phyloP scores from a whole-genome alignment of 2,888 invertebrate species.

The Tenthredo amoena region DNA sequence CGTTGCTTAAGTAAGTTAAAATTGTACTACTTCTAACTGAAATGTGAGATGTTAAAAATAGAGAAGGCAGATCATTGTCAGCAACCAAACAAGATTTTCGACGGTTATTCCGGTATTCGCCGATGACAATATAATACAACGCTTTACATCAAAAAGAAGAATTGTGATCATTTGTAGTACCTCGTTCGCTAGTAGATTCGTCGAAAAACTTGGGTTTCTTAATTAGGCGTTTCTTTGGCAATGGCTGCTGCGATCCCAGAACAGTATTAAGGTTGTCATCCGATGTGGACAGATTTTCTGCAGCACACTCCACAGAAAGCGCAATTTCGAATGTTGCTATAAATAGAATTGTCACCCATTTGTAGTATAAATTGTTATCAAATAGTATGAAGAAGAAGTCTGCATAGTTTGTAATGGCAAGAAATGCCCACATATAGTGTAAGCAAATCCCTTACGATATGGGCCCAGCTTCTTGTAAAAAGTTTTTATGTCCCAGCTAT shows the following conservation, averaged over 20 bases:
- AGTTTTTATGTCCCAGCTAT: conserved; percentile 14
- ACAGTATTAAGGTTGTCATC: conserved; percentile 18
- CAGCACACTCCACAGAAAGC: conserved; percentile 25
- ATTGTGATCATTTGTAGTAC: conserved; percentile 26
- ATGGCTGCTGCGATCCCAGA: conserved; percentile 15
- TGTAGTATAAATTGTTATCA: conserved; percentile 19
- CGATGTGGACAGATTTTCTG: conserved; percentile 16
- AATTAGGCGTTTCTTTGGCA: conserved; percentile 22
- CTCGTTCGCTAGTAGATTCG: conserved; percentile 14
- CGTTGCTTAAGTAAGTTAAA: neutral
- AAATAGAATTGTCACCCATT: conserved; percentile 5
- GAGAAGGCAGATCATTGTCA: conserved; percentile 7
- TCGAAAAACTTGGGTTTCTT: conserved; percentile 21
- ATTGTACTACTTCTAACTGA: neutral
- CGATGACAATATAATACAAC: neutral
- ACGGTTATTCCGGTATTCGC: too few species aligned
- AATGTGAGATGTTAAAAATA: conserved; percentile 25
- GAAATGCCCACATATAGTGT: conserved; percentile 3
- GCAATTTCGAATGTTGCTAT: conserved; percentile 24
- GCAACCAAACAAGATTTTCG: too few species aligned
- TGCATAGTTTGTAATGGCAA: neutral
- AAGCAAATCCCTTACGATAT: conserved; percentile 21
- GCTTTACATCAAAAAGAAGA: conserved; percentile 6
- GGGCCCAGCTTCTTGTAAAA: conserved; percentile 18
- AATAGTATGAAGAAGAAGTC: conserved; percentile 15